These are phyloP conservation scores for Pipra filicauda DNA, from an alignment of 2,113 vertebrate species.

Conservation along the genomic window DNA sequence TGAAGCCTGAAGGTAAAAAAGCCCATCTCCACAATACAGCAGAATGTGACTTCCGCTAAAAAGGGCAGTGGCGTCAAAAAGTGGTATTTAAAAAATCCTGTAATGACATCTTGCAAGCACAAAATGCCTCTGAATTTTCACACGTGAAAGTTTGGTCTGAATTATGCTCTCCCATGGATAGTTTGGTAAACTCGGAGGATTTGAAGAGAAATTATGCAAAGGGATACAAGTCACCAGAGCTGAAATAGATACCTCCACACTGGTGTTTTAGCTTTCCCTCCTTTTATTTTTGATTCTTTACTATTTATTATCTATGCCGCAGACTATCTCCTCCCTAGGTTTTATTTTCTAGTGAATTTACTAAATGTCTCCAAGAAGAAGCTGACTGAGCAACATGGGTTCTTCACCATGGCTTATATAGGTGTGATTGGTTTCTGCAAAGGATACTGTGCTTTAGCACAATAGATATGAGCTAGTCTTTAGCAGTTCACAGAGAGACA, in stretches of 20 bases:
- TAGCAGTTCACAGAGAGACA: background rate
- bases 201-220: background rate
- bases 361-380: background rate
- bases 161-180: background rate
- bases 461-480: background rate
- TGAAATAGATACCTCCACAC: background rate
- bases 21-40: background rate
- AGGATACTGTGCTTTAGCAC: background rate
- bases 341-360: background rate
- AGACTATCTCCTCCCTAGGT: background rate
- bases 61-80: background rate
- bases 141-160: background rate
- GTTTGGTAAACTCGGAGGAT: background rate
- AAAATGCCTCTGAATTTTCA: background rate
- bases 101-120: background rate
- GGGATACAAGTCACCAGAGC: background rate
- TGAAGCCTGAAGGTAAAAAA: background rate
- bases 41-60: background rate
- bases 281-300: background rate
- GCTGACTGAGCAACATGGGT: background rate
- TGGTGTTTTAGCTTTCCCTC: background rate
- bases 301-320: background rate
- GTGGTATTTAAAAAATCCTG: background rate
- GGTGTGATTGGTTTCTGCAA: background rate
- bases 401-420: background rate